phyloP scores from a whole-genome alignment of 2,113 vertebrate genomes.

The Antechinus flavipes region DNA sequence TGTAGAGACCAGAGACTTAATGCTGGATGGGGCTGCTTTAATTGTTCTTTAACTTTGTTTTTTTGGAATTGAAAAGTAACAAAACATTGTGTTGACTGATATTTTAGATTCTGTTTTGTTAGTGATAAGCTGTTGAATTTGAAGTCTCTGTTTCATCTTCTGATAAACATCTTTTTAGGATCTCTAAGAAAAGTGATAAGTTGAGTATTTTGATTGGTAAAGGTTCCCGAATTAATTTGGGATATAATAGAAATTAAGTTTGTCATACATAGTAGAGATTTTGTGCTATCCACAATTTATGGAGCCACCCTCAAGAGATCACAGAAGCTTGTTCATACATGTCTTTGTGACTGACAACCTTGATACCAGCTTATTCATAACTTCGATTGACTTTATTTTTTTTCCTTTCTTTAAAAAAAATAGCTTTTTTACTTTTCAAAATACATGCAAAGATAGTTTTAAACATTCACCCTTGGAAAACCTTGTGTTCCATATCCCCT shows the following conservation, averaged over 20 bases:
- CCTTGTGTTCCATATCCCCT: no score
- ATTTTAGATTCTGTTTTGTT: conserved; percentile 10
- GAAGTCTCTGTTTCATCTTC: neutral
- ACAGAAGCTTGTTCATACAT: neutral
- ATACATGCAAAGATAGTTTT: no score
- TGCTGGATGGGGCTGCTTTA: neutral
- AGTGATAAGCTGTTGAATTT: neutral
- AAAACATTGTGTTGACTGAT: neutral
- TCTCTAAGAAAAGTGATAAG: conserved; percentile 10
- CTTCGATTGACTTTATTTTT: neutral
- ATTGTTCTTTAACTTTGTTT: conserved; percentile 27
- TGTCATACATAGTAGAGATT: neutral
- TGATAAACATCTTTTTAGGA: neutral
- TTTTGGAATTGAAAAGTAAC: neutral
- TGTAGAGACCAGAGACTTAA: neutral
- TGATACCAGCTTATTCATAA: neutral
- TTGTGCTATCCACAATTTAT: rapidly evolving
- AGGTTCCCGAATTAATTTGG: neutral
- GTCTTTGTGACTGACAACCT: neutral
- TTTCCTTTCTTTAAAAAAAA: no score
- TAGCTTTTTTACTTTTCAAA: no score
- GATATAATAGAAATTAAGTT: neutral
- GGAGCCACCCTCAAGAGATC: neutral
- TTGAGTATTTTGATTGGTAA: conserved; percentile 5
- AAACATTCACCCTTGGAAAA: no score